A percentile compares a stretch with the other conserved stretches of the same genome.
Conservation (phyloP, 92 coral and sea anemone species). For the Pocillopora meandrina region DNA sequence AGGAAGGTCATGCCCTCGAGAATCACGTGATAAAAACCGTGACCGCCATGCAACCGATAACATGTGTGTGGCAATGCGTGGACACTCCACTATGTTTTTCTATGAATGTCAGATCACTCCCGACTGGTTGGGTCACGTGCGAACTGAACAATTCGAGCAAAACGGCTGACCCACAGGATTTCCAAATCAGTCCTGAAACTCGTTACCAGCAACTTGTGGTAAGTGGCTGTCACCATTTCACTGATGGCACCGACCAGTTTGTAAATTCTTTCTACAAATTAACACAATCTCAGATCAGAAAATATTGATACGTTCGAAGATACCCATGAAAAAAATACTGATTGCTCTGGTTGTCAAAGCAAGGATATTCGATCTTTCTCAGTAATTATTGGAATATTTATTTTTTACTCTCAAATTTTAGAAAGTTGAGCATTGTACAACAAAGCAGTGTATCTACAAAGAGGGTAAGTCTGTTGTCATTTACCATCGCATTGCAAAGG, state of each 20-base stretch:
- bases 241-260: no score
- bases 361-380: no score
- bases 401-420: not conserved
- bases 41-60: not conserved
- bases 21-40: conserved; percentile 24
- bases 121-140: conserved; percentile 26
- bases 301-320: no score
- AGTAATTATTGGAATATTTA: no score
- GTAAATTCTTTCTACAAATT: no score
- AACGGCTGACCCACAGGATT: conserved; percentile 33
- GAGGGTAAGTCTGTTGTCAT: not conserved
- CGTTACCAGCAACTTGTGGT: conserved; percentile 18
- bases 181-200: not conserved
- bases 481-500: not conserved
- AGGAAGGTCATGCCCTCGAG: not conserved
- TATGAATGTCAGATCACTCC: conserved; percentile 15
- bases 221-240: not conserved
- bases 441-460: conserved; percentile 4
- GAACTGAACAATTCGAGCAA: conserved; percentile 23
- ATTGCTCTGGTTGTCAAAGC: no score
- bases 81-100: conserved; percentile 24
- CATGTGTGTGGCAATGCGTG: conserved; percentile 8
- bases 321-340: no score
- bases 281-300: no score
- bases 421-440: not conserved